Percentiles rank a stretch among this genome's conserved stretches.
Evolutionary conservation across 2,113 vertebrate genomes (phyloP).

Genomic region (Tachysurus fulvidraco): DNA sequence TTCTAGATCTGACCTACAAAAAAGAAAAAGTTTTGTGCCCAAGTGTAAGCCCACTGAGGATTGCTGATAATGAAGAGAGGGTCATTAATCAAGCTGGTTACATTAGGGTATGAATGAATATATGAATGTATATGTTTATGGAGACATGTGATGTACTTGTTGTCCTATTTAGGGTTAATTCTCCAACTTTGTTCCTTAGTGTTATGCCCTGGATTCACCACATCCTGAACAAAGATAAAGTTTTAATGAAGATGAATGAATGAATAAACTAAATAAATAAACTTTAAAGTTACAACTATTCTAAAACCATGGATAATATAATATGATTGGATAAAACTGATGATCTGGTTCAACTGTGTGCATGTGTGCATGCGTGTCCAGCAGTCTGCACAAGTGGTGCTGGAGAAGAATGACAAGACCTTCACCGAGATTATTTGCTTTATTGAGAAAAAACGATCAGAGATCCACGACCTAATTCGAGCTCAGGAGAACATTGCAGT

Average conservation of each 20-base stretch:
- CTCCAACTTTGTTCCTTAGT: background rate
- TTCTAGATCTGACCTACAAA: background rate
- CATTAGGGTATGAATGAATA: background rate
- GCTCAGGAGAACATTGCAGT: constrained; percentile 66
- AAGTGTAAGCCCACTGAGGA: background rate
- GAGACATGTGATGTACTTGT: background rate
- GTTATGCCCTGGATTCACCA: background rate
- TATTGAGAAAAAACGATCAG: constrained; percentile 66
- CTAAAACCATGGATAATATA: background rate
- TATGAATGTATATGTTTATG: background rate
- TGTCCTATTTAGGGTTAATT: background rate
- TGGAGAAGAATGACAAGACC: constrained; percentile 62
- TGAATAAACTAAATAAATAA: background rate
- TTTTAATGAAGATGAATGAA: background rate
- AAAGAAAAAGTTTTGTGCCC: background rate
- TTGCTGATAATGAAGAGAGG: background rate
- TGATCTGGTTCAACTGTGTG: background rate
- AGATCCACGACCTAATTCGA: constrained; percentile 67
- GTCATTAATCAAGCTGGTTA: background rate
- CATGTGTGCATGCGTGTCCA: constrained; percentile 28
- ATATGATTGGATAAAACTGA: background rate
- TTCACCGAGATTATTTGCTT: constrained; percentile 66
- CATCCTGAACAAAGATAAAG: background rate
- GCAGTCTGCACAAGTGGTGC: constrained; percentile 62
- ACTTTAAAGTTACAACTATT: background rate